phyloP scores from a whole-genome alignment of 2,888 invertebrate species.

The Phania funesta region DNA sequence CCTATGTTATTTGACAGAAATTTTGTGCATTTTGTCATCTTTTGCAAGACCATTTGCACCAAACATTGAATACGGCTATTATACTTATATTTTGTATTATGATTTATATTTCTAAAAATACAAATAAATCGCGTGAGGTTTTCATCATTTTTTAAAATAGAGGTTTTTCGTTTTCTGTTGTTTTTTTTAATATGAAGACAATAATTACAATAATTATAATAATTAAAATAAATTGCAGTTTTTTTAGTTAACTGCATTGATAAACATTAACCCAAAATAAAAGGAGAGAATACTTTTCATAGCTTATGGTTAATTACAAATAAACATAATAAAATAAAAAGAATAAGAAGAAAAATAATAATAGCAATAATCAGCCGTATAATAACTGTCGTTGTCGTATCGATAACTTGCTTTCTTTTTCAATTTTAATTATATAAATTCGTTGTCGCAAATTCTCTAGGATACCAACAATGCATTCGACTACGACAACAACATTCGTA shows the following conservation, averaged over 20 bases:
- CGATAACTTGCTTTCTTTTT: neutral
- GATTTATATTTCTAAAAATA: slow-evolving; percentile 56
- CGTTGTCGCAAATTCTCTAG: neutral
- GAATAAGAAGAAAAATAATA: neutral
- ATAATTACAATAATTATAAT: slow-evolving; percentile 64
- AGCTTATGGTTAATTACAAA: slow-evolving; percentile 51
- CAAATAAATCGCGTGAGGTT: slow-evolving; percentile 62
- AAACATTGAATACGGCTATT: too few species aligned
- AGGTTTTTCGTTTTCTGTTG: slow-evolving; percentile 30
- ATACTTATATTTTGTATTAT: slow-evolving; percentile 40
- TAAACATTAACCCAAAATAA: slow-evolving; percentile 47
- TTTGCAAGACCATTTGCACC: too few species aligned
- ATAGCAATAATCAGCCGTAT: neutral
- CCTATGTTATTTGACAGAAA: too few species aligned
- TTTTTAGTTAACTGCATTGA: slow-evolving; percentile 61
- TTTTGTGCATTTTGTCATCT: too few species aligned
- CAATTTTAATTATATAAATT: neutral
- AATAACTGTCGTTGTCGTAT: neutral
- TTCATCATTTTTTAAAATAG: slow-evolving; percentile 47
- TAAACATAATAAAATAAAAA: slow-evolving; percentile 41
- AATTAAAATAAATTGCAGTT: slow-evolving; percentile 40
- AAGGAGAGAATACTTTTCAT: slow-evolving; percentile 55
- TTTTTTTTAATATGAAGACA: slow-evolving; percentile 56
- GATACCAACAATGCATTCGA: too few species aligned
- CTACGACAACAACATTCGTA: neutral